Evolutionary conservation across 1,140 invertebrate genomes (phyloP).

Genomic region (Aporrectodea caliginosa): DNA sequence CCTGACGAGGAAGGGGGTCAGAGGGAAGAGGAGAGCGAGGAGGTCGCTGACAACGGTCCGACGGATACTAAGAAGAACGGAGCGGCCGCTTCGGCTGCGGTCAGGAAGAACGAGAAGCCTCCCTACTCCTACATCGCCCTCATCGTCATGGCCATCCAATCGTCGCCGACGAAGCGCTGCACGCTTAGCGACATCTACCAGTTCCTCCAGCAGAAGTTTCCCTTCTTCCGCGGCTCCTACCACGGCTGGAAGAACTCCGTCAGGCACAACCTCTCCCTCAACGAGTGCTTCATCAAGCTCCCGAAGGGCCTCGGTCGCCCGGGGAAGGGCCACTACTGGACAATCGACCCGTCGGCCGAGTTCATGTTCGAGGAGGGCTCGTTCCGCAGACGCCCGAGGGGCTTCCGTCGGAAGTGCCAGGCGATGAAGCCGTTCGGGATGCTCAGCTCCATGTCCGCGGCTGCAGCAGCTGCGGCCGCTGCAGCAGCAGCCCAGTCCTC

Average conservation of each 20-base stretch:
- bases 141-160: conserved; percentile 94
- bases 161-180: conserved; percentile 58
- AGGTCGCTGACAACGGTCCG: too few species aligned
- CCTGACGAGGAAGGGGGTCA: background rate
- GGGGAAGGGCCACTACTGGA: conserved; percentile 98
- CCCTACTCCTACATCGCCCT: conserved; percentile 94
- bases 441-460: background rate
- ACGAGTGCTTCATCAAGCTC: conserved; percentile 84
- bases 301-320: conserved; percentile 70
- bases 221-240: conserved; percentile 90
- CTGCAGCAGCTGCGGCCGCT: too few species aligned
- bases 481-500: background rate
- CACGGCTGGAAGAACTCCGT: conserved; percentile 99
- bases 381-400: conserved; percentile 82
- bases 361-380: conserved; percentile 97
- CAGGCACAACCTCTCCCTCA: conserved; percentile 89
- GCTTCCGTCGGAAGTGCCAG: conserved; percentile 76
- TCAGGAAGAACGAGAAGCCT: conserved; percentile 71
- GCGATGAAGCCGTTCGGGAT: conserved; percentile 30
- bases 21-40: background rate
- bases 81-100: background rate
- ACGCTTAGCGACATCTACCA: conserved; percentile 59
- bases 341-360: conserved; percentile 89
- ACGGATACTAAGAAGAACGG: background rate
- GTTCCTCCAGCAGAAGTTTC: conserved; percentile 62